Base-by-base conservation (phyloP, 2,888 invertebrate species). In the Gymnosoma rotundatum region DNA sequence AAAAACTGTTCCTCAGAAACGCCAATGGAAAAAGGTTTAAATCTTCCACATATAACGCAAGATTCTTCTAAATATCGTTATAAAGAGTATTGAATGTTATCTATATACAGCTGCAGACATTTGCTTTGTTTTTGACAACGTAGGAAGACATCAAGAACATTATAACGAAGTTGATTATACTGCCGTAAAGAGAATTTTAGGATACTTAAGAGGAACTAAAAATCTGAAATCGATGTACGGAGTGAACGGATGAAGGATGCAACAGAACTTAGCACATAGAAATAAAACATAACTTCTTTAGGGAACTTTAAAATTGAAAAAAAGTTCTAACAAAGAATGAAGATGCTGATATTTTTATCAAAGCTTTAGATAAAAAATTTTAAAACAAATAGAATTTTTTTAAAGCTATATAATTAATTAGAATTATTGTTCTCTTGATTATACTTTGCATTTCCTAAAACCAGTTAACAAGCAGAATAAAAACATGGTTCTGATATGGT, bases 61-160 rank as follows among this genome's bases (percentile, higher is more conserved):
- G 38, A 63, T 12, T 63, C n/a, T 2, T 32, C 32, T n/a, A n/a
- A 36, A n/a, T 9, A n/a, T n/a, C 32, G 10, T 8, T 58, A 58
- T 32, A 58, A n/a, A 58, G 61, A 42, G 36, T 63, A 63, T 45
- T 63, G 20, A 63, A 42, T 42, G 20, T 42, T 42, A 42, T 63
- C 9, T 20, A 42, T 63, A 21, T 42, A 20, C n/a, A n/a, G n/a
- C n/a, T 38, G 42, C 42, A 42, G 42, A 63, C 42, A 61, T 61
- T 20, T 63, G 42, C 9, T 63, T 42, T 42, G 42, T 42, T 16
- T 0, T 61, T 18, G 38, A 18, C 1, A 18, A 61, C 25, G 4
- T 25, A 4, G 38, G 18, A 38, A 36, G 61, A 61, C 7, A 38
- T 61, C 38, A 38, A 38, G 25, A 25, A 56, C 3, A 56, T 25